Percentiles rank a stretch among this genome's conserved stretches.
Evolutionary conservation across 2,797 vertebrate genomes (phyloP).

Genomic region (Smutsia temminckii): DNA sequence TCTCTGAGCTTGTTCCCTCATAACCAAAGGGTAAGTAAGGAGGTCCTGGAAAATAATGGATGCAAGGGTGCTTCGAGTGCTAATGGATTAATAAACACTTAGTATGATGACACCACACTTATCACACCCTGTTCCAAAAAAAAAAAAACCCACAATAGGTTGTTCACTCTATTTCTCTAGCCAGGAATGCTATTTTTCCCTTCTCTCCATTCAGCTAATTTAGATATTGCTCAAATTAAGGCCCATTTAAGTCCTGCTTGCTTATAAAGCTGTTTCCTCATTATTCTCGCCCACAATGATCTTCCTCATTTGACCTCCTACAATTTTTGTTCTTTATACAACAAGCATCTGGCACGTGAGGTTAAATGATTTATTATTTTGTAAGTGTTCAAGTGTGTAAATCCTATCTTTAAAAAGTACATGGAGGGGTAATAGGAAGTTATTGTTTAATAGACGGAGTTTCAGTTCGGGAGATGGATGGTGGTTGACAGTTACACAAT

Average conservation of each 20-base stretch:
- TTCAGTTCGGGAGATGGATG: background rate
- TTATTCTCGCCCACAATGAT: background rate
- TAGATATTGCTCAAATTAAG: background rate
- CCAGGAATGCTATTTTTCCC: background rate
- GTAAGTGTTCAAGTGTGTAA: background rate
- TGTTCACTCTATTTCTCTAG: background rate
- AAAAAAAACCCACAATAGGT: background rate
- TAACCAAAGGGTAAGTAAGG: background rate
- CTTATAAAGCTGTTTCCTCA: background rate
- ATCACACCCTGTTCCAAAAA: background rate
- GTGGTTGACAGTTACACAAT: background rate
- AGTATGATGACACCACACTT: background rate
- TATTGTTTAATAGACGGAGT: background rate
- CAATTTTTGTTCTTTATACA: background rate
- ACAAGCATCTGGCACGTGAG: background rate
- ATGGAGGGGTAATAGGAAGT: background rate
- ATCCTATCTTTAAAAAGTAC: background rate
- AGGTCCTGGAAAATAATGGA: background rate
- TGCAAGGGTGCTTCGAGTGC: background rate
- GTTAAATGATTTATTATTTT: background rate
- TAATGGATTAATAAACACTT: background rate
- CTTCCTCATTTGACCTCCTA: conserved; percentile 14
- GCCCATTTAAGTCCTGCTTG: background rate
- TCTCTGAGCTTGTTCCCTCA: background rate
- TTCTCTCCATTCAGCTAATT: background rate